These are phyloP conservation scores for Chrysaora quinquecirrha DNA, from an alignment of 30 jellyfish, hydroid and myxozoan species.

Conservation along the genomic window DNA sequence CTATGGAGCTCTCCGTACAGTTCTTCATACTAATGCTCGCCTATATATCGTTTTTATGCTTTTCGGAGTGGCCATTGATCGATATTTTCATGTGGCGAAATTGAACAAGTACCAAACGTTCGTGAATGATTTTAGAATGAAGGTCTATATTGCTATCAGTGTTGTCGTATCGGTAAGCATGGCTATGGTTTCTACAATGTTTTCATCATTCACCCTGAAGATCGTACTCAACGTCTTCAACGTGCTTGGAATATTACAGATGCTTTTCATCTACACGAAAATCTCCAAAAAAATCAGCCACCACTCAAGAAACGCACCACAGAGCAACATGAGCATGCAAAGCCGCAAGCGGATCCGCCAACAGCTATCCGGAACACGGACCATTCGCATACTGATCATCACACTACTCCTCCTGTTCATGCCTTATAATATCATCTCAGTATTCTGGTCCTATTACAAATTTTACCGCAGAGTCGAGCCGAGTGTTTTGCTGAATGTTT, in stretches of 20 bases:
- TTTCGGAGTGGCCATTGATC: conserved; percentile 61
- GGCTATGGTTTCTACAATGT: conserved; percentile 25
- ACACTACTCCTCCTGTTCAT: conserved; percentile 3
- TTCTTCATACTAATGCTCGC: conserved; percentile 30
- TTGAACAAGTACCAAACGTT: conserved; percentile 21
- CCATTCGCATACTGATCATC: conserved; percentile 23
- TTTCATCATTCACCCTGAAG: conserved; percentile 29
- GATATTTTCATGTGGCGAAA: conserved; percentile 50
- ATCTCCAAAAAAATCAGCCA: conserved; percentile 3
- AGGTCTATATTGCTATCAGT: conserved; percentile 1
- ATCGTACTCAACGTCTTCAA: conserved; percentile 18
- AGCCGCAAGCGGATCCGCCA: not conserved
- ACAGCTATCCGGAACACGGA: conserved; percentile 16
- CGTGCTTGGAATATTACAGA: conserved; percentile 4
- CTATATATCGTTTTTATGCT: conserved; percentile 47
- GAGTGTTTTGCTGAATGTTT: conserved; percentile 2
- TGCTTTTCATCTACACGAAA: conserved; percentile 26
- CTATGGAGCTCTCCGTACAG: conserved; percentile 32
- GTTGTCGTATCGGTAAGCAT: conserved; percentile 4
- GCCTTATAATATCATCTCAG: conserved; percentile 27
- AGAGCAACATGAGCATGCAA: conserved; percentile 7
- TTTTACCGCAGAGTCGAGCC: conserved; percentile 15
- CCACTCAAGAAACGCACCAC: not conserved
- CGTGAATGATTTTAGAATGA: conserved; percentile 30
- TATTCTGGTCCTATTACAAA: conserved; percentile 38